phyloP scores from a whole-genome alignment of 2,888 invertebrate genomes.

The Leptopterna dolabrata region DNA sequence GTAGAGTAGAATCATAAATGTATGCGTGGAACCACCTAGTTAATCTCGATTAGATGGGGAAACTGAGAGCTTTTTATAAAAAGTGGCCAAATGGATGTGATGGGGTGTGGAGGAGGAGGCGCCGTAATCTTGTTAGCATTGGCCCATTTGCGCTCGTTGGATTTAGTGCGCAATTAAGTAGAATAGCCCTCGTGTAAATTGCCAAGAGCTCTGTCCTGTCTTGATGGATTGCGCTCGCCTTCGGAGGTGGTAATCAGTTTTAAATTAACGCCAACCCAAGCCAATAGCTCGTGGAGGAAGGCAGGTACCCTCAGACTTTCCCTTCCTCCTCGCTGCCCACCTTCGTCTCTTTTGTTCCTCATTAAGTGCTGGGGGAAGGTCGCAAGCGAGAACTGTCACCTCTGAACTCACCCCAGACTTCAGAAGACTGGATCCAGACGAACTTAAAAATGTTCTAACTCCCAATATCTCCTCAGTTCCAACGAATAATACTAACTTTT shows the following conservation, averaged over 20 bases:
- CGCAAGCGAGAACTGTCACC: background rate
- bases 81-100: slow-evolving; percentile 16
- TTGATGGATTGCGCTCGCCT: slow-evolving; percentile 49
- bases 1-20: background rate
- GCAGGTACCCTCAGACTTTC: background rate
- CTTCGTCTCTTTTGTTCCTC: slow-evolving; percentile 30
- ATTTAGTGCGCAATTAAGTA: slow-evolving; percentile 55
- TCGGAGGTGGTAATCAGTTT: slow-evolving; percentile 51
- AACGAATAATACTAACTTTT: no score
- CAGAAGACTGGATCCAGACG: background rate
- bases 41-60: slow-evolving; percentile 22
- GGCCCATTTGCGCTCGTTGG: slow-evolving; percentile 54
- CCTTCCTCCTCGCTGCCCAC: background rate
- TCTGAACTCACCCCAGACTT: background rate
- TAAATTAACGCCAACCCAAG: slow-evolving; percentile 49
- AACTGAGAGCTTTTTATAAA: background rate
- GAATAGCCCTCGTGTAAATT: slow-evolving; percentile 54
- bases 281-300: slow-evolving; percentile 1
- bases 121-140: slow-evolving; percentile 48
- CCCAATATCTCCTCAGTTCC: background rate
- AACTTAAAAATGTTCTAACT: background rate
- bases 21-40: background rate
- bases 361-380: background rate
- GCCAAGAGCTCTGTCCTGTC: slow-evolving; percentile 53
- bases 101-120: background rate